Percentiles rank a stretch among this genome's conserved stretches.
phyloP scores from a whole-genome alignment of 2,113 vertebrate species.

The Chaetodon auriga region DNA sequence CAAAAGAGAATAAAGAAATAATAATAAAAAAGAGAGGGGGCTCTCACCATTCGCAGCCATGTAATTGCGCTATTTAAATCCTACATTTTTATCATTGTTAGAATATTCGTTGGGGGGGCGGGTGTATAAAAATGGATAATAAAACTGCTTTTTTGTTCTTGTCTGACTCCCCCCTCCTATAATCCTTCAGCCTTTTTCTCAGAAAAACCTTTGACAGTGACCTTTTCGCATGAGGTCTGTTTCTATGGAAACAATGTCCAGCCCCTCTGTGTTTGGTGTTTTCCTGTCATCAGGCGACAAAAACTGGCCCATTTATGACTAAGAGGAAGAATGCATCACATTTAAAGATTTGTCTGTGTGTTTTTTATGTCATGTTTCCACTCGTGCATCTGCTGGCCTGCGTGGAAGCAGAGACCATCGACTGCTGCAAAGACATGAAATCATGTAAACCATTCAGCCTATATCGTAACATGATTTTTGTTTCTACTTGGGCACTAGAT shows the following conservation, averaged over 20 bases:
- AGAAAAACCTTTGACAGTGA: slow-evolving; percentile 84
- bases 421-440: background rate
- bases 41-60: slow-evolving; percentile 76
- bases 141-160: slow-evolving; percentile 74
- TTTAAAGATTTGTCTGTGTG: slow-evolving; percentile 30
- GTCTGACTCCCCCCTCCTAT: slow-evolving; percentile 67
- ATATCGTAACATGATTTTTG: background rate
- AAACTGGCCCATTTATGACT: slow-evolving; percentile 63
- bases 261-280: slow-evolving; percentile 64
- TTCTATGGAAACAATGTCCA: slow-evolving; percentile 85
- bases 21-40: slow-evolving; percentile 80
- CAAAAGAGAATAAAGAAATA: slow-evolving; percentile 86
- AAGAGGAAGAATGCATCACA: slow-evolving; percentile 47
- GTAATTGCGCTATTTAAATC: slow-evolving; percentile 86
- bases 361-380: slow-evolving; percentile 13
- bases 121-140: slow-evolving; percentile 75
- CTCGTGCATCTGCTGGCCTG: background rate
- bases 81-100: slow-evolving; percentile 78
- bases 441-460: background rate
- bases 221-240: slow-evolving; percentile 86
- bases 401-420: background rate
- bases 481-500: background rate
- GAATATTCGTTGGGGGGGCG: slow-evolving; percentile 67
- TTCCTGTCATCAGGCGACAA: slow-evolving; percentile 65
- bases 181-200: slow-evolving; percentile 82